phyloP scores from a whole-genome alignment of 2,888 invertebrate species.

The Lochmaea capreae region DNA sequence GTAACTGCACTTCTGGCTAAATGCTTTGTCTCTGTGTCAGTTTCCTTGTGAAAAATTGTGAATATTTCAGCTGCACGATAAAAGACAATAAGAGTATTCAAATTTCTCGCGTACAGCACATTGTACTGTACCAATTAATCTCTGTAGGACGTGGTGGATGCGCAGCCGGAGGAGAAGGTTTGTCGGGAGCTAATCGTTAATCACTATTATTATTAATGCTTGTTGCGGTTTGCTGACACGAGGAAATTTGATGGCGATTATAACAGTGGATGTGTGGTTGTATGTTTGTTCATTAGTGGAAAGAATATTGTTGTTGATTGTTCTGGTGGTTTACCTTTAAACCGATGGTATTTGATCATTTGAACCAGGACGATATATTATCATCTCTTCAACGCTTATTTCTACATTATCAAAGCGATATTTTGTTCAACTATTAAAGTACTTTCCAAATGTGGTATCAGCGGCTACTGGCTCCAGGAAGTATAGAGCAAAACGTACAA shows the following conservation, averaged over 20 bases:
- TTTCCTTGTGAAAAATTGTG: too few relatives aligned
- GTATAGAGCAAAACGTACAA: too few relatives aligned
- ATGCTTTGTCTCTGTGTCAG: too few relatives aligned
- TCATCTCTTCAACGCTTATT: too few relatives aligned
- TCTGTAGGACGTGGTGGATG: conserved; percentile 12
- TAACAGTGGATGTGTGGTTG: conserved; percentile 6
- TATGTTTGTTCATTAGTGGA: conserved; percentile 10
- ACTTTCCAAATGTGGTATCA: too few relatives aligned
- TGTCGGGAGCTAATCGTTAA: conserved; percentile 24
- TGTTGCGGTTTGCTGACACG: conserved; percentile 24
- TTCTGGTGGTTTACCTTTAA: neutral
- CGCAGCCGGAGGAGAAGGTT: conserved; percentile 18
- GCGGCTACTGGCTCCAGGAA: too few relatives aligned
- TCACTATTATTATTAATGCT: conserved; percentile 37
- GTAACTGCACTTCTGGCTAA: too few relatives aligned
- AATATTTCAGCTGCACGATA: too few relatives aligned
- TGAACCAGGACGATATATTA: neutral
- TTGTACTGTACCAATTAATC: conserved; percentile 9
- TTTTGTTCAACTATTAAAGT: too few relatives aligned
- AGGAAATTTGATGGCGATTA: conserved; percentile 32
- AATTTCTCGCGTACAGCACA: neutral
- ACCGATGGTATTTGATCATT: neutral
- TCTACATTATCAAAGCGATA: too few relatives aligned
- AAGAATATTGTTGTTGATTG: neutral
- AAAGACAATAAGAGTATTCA: neutral